Evolutionary conservation across 2,797 vertebrate species (phyloP).

Genomic region (Lagocephalus sceleratus): DNA sequence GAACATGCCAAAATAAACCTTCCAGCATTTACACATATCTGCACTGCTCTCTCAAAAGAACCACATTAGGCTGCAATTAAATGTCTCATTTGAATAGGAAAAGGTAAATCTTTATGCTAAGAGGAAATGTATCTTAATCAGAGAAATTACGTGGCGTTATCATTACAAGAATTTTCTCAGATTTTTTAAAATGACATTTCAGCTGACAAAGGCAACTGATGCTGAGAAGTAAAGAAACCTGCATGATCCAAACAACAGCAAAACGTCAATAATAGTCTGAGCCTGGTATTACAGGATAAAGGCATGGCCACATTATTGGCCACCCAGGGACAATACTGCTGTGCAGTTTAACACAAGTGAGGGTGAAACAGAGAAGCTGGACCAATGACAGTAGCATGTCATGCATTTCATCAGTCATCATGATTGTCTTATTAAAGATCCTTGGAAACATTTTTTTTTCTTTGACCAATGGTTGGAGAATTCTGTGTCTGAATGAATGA

Average conservation of each 20-base stretch:
- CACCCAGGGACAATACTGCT: background rate
- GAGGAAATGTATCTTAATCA: slow-evolving; percentile 26
- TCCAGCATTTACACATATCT: slow-evolving; percentile 27
- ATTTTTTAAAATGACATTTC: slow-evolving; percentile 15
- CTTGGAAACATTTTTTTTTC: background rate
- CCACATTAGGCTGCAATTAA: slow-evolving; percentile 38
- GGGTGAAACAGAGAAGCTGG: background rate
- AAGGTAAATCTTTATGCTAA: slow-evolving; percentile 30
- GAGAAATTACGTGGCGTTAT: background rate
- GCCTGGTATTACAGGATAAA: slow-evolving; percentile 21
- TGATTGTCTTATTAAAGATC: slow-evolving; percentile 14
- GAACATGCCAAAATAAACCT: slow-evolving; percentile 54
- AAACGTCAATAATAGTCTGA: slow-evolving; percentile 24
- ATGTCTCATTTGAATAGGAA: slow-evolving; percentile 28
- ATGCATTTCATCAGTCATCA: slow-evolving; percentile 34
- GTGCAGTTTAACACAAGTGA: slow-evolving; percentile 10
- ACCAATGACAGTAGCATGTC: slow-evolving; percentile 10
- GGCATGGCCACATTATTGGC: background rate
- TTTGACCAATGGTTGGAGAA: slow-evolving; percentile 22
- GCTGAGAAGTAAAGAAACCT: slow-evolving; percentile 21
- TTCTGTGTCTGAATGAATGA: slow-evolving; percentile 30
- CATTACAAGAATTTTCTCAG: background rate
- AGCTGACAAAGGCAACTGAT: slow-evolving; percentile 43
- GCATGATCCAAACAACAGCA: slow-evolving; percentile 22
- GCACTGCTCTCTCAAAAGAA: slow-evolving; percentile 28